Evolutionary conservation across 2,113 vertebrate genomes (phyloP).

Genomic region (Salvelinus namaycush): DNA sequence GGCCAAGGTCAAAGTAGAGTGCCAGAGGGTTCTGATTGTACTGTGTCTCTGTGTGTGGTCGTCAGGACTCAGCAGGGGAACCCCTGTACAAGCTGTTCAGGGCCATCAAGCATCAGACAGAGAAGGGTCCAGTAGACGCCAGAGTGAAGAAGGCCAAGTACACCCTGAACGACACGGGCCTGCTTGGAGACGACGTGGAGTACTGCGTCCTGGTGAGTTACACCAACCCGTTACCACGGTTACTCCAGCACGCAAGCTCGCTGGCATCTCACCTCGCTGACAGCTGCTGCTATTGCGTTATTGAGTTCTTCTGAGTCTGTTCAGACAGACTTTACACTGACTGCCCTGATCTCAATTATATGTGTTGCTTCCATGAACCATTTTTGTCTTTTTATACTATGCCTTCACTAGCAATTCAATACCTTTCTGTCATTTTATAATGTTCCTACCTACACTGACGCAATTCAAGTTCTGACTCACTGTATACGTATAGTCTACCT

Average conservation of each 20-base stretch:
- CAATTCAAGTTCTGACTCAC: too few relatives aligned
- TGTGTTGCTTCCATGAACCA: too few relatives aligned
- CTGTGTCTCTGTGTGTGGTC: constrained; percentile 16
- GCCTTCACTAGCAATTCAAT: too few relatives aligned
- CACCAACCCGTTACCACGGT: neutral
- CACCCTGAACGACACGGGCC: constrained; percentile 93
- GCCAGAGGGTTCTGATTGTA: neutral
- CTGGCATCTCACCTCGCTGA: neutral
- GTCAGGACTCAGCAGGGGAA: constrained; percentile 91
- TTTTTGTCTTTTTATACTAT: too few relatives aligned
- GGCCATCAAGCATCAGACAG: constrained; percentile 96
- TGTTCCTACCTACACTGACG: constrained; percentile 70
- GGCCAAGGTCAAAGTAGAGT: neutral
- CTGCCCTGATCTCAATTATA: constrained; percentile 50
- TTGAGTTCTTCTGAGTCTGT: neutral
- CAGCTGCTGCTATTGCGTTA: neutral
- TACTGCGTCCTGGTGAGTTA: constrained; percentile 82
- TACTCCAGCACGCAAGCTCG: neutral
- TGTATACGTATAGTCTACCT: neutral
- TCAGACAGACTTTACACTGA: neutral
- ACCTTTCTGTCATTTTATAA: too few relatives aligned
- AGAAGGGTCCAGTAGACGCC: constrained; percentile 94
- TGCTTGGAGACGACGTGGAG: constrained; percentile 94
- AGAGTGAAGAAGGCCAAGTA: constrained; percentile 96
- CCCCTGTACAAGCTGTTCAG: constrained; percentile 96